Conservation (phyloP, 2,797 vertebrate genomes). For the Molossus alvarezi region DNA sequence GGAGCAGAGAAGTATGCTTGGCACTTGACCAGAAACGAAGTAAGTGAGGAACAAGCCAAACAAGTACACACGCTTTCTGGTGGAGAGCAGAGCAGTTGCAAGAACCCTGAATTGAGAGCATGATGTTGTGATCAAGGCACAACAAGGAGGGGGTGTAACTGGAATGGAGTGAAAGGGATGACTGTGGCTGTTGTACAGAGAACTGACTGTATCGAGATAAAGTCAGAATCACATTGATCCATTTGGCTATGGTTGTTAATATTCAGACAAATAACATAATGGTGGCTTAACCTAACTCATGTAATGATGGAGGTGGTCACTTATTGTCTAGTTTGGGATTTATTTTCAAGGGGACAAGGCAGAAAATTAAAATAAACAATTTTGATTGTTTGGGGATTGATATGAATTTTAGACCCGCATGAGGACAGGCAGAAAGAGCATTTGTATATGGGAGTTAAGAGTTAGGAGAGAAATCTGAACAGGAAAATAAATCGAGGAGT, state of each 20-base stretch:
- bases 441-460: neutral
- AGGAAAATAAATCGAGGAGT: neutral
- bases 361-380: neutral
- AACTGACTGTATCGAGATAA: neutral
- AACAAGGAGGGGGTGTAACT: neutral
- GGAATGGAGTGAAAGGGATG: too few species aligned
- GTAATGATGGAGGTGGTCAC: neutral
- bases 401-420: neutral
- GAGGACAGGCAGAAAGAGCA: neutral
- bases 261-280: neutral
- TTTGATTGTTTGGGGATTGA: neutral
- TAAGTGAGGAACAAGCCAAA: neutral
- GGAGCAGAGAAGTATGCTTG: neutral
- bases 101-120: neutral
- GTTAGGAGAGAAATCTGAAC: neutral
- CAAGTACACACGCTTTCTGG: neutral
- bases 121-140: neutral
- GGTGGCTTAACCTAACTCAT: neutral
- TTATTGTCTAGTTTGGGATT: neutral
- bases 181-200: neutral
- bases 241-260: neutral
- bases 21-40: neutral
- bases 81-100: neutral
- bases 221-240: neutral
- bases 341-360: neutral